A percentile compares a stretch with the other conserved stretches of the same genome.
These are phyloP conservation scores for Charadrius vociferus DNA, from an alignment of 2,113 vertebrate species.

Conservation along the genomic window DNA sequence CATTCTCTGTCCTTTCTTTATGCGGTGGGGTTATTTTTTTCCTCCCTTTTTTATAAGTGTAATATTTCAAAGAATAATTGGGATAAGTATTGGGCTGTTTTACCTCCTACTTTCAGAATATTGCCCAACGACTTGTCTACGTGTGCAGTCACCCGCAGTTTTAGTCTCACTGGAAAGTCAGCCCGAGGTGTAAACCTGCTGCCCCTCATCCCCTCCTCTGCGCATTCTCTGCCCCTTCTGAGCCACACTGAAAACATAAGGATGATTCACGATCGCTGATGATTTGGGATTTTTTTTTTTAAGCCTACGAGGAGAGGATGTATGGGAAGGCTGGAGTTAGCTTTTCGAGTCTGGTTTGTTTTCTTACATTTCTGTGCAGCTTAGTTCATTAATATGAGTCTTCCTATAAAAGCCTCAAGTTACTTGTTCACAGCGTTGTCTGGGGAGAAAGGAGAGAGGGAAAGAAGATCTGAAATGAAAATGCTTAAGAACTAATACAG, in stretches of 20 bases:
- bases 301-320: not conserved
- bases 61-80: not conserved
- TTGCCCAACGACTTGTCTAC: accelerated
- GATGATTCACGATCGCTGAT: not conserved
- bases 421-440: not conserved
- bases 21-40: accelerated
- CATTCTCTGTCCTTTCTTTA: not conserved
- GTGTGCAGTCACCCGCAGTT: not conserved
- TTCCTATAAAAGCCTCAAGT: not conserved
- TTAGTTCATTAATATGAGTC: not conserved
- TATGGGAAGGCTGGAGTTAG: not conserved
- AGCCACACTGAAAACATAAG: not conserved
- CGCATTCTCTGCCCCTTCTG: not conserved
- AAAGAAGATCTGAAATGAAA: constrained; percentile 8
- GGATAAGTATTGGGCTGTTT: not conserved
- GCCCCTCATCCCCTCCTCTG: not conserved
- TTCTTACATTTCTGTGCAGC: not conserved
- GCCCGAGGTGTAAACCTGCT: not conserved
- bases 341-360: not conserved
- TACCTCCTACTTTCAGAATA: not conserved
- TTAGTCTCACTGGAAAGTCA: not conserved
- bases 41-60: not conserved
- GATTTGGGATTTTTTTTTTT: not conserved
- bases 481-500: not conserved
- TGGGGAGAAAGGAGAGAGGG: not conserved